Percentiles rank a stretch among this genome's conserved stretches.
phyloP scores from a whole-genome alignment of 2,797 vertebrate species.

The Momotus momota region DNA sequence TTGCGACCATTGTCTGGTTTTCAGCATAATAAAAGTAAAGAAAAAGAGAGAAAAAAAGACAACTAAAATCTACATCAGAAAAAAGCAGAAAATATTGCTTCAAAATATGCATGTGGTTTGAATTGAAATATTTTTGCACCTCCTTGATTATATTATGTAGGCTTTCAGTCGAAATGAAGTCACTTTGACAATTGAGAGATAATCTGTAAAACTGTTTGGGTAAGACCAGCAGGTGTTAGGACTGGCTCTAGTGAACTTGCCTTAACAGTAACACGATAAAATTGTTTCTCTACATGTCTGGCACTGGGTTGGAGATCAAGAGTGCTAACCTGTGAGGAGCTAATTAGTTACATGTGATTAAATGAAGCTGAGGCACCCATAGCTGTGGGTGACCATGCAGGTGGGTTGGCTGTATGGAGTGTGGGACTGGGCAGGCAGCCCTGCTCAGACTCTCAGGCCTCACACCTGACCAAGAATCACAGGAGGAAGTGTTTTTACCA shows the following conservation, averaged over 20 bases:
- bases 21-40: constrained; percentile 77
- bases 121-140: background rate
- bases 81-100: constrained; percentile 25
- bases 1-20: constrained; percentile 95
- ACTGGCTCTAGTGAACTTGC: background rate
- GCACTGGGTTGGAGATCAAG: background rate
- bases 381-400: rapidly evolving
- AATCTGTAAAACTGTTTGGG: background rate
- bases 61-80: constrained; percentile 74
- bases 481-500: background rate
- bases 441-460: background rate
- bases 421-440: rapidly evolving
- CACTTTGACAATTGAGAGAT: background rate
- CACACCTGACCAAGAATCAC: rapidly evolving
- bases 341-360: background rate
- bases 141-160: background rate
- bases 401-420: rapidly evolving
- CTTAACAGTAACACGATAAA: background rate
- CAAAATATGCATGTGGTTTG: background rate
- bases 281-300: background rate
- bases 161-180: background rate
- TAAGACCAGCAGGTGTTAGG: background rate
- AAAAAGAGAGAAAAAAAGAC: constrained; percentile 76
- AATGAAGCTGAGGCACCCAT: background rate
- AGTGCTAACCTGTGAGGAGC: background rate